phyloP scores from a whole-genome alignment of 2,113 vertebrate species.

The Cyprinus carpio region DNA sequence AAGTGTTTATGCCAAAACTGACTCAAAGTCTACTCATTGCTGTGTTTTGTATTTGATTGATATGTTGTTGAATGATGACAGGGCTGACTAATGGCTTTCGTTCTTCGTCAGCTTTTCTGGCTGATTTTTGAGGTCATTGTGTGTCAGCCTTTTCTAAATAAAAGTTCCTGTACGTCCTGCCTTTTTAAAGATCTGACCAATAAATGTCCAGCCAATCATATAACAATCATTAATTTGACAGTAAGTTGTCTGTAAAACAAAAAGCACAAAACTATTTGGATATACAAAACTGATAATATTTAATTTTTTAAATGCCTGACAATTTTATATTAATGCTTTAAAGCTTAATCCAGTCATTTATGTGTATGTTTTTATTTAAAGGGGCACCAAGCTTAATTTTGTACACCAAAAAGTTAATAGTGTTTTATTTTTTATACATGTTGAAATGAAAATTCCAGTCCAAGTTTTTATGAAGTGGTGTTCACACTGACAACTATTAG shows the following conservation, averaged over 20 bases:
- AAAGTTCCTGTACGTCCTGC: slow-evolving; percentile 42
- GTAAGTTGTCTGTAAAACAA: not conserved
- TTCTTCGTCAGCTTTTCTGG: slow-evolving; percentile 43
- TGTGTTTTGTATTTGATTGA: slow-evolving; percentile 18
- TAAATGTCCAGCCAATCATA: not conserved
- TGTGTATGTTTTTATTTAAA: not conserved
- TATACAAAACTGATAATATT: not conserved
- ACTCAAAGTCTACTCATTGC: slow-evolving; percentile 21
- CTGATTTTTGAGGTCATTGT: slow-evolving; percentile 38
- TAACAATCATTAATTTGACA: not conserved
- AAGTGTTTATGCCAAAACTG: not conserved
- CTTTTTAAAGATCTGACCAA: slow-evolving; percentile 46
- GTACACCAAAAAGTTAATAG: not conserved
- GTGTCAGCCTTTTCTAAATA: slow-evolving; percentile 31
- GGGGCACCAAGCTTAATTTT: not conserved
- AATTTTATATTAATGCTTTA: not conserved
- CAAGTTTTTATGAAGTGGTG: too few species aligned
- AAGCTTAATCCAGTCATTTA: not conserved
- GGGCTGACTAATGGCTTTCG: slow-evolving; percentile 39
- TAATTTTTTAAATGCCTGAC: not conserved
- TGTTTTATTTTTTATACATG: not conserved
- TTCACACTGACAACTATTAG: too few species aligned
- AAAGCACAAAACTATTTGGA: not conserved
- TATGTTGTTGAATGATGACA: slow-evolving; percentile 43
- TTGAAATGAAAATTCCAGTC: too few species aligned